Base-by-base conservation (phyloP, 2,797 vertebrate species). In the Phyllotis vaccarum region DNA sequence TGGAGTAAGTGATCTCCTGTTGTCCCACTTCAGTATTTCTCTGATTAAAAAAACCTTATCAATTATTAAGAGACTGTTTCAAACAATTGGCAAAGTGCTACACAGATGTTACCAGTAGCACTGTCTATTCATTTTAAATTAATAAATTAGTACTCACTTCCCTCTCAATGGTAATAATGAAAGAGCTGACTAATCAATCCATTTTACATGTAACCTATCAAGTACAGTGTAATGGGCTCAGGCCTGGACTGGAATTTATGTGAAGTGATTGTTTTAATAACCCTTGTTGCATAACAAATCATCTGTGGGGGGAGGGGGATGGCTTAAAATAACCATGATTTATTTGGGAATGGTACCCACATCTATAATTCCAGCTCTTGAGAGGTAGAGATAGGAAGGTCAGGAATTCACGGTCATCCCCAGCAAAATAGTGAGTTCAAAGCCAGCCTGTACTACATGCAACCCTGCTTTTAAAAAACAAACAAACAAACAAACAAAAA, bases 11-110 rank as follows among this genome's bases (percentile, higher is more conserved):
- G 80, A 93, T 43, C 83, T 91, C 70, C 91, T 89, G 19, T 82
- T 92, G 64, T 91, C 95, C 70, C 66, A 81, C 92, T 90, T 97
- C 94, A 93, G 90, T 88, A 94, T 86, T 96, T 94, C 95, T 93
- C 95, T 95, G 85, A 97, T 96, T 97, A 43, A 94, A 96, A 96
- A 97, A 97, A 94, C 37, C 94, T 91, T 66, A 90, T 97, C 92
- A 97, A 96, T 97, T 97, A 98, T 98, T 97, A 97, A 97, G 16
- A 82, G 78, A 72, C 89, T 87, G 66, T 96, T 95, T 95, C 87
- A 91, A 97, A 94, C 86, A 90, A 92, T 93, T 96, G 97, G 91
- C 72, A 95, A 93, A 95, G 78, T 83, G 85, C 94, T 95, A 76
- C 68, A 89, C 91, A 96, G 95, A 95, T 85, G 62, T 94, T 96